Conservation (phyloP, 2,797 vertebrate genomes). For the Notoglanidium macrostoma region DNA sequence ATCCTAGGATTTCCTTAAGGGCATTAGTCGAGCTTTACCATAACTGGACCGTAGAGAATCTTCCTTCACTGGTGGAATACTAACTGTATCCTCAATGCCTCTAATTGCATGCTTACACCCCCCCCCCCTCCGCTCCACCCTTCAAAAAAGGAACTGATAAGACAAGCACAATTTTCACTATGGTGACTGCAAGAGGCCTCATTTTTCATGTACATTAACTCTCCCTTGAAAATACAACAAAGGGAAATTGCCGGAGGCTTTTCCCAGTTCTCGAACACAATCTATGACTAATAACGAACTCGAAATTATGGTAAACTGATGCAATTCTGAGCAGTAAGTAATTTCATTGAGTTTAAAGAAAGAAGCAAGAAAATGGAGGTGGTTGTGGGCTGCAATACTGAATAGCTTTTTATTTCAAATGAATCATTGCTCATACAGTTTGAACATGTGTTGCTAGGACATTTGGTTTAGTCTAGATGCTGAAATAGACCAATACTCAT, state of each 20-base stretch:
- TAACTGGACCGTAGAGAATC: constrained; percentile 54
- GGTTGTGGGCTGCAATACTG: background rate
- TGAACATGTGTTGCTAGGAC: background rate
- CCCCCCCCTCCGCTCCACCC: background rate
- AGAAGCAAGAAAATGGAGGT: background rate
- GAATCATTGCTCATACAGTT: background rate
- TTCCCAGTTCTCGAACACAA: constrained; percentile 53
- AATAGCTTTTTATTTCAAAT: background rate
- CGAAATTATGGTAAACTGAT: constrained; percentile 46
- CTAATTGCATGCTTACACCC: constrained; percentile 59
- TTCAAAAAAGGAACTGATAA: constrained; percentile 66
- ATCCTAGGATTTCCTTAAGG: constrained; percentile 34
- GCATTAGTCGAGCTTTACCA: constrained; percentile 58
- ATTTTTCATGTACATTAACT: constrained; percentile 54
- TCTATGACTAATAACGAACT: constrained; percentile 62
- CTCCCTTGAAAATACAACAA: constrained; percentile 61
- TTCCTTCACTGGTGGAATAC: constrained; percentile 54
- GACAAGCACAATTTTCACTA: constrained; percentile 59
- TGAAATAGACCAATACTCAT: background rate
- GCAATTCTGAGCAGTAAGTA: constrained; percentile 57
- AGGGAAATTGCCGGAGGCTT: constrained; percentile 58
- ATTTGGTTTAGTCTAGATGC: background rate
- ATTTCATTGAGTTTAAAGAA: constrained; percentile 46
- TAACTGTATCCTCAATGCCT: constrained; percentile 51
- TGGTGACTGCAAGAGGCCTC: constrained; percentile 58